These are phyloP conservation scores for Astropecten irregularis DNA, from an alignment of 53 echinoderm and acorn worm genomes.

Conservation along the genomic window DNA sequence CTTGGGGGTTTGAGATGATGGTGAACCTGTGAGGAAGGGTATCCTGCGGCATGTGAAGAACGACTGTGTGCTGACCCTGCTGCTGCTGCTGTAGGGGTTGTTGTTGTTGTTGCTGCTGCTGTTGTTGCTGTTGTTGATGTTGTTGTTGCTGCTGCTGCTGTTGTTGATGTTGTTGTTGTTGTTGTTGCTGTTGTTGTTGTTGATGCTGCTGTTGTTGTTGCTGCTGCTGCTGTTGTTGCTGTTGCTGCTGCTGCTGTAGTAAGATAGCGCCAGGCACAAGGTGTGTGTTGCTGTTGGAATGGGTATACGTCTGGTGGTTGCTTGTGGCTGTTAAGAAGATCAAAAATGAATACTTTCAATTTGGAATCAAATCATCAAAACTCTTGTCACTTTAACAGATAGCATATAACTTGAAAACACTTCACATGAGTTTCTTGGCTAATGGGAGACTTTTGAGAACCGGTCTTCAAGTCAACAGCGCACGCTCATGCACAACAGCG, in stretches of 20 bases:
- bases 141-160: conserved; percentile 24
- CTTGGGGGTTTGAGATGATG: conserved; percentile 3
- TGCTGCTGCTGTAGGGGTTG: conserved; percentile 29
- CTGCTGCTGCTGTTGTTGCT: conserved; percentile 26
- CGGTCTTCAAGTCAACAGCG: no score
- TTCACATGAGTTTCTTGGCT: no score
- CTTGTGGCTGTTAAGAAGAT: conserved; percentile 25
- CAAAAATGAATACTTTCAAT: no score
- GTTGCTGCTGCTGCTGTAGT: conserved; percentile 18
- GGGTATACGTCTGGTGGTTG: conserved; percentile 44
- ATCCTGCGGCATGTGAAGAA: conserved; percentile 8
- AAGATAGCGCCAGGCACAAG: conserved; percentile 4
- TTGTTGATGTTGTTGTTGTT: conserved; percentile 29
- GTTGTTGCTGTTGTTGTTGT: conserved; percentile 46
- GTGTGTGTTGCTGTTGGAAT: conserved; percentile 25
- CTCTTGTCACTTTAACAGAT: no score
- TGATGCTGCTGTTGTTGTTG: conserved; percentile 53
- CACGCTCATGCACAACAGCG: no score
- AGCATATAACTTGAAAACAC: no score
- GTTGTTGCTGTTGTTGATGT: conserved; percentile 29
- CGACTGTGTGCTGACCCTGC: conserved; percentile 1
- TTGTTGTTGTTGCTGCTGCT: conserved; percentile 18
- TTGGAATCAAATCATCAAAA: no score
- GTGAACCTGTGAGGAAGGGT: conserved; percentile 13
- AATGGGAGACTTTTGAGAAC: no score